Conservation (phyloP, 2,888 invertebrate genomes). For the Blomia tropicalis region DNA sequence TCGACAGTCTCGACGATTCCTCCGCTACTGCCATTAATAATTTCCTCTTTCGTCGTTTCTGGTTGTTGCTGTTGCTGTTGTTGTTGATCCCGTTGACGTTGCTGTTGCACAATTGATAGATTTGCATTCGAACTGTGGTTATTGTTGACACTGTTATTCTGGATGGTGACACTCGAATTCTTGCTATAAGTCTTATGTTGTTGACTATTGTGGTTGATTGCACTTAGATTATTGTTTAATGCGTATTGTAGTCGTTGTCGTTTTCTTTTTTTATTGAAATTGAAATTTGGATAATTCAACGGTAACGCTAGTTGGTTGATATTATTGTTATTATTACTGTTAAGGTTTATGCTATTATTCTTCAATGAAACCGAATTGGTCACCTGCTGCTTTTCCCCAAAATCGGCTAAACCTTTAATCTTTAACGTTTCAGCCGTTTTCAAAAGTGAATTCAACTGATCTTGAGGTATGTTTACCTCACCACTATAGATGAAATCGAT, state of each 20-base stretch:
- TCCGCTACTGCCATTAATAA: background rate
- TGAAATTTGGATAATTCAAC: background rate
- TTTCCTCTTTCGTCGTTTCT: background rate
- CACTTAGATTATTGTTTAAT: background rate
- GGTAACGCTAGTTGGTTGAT: too few relatives aligned
- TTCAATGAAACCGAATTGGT: background rate
- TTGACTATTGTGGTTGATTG: background rate
- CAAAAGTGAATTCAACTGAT: constrained; percentile 67
- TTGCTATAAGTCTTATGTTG: background rate
- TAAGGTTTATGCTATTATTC: background rate
- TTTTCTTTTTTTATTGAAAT: constrained; percentile 2
- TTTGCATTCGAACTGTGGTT: too few relatives aligned
- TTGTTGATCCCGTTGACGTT: too few relatives aligned
- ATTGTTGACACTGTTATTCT: background rate
- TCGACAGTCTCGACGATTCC: background rate
- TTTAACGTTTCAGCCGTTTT: constrained; percentile 79
- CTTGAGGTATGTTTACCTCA: constrained; percentile 84
- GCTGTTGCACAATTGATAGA: background rate
- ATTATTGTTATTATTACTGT: too few relatives aligned
- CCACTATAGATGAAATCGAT: constrained; percentile 92
- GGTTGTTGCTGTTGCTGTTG: background rate
- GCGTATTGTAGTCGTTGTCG: background rate
- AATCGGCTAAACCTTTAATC: constrained; percentile 59
- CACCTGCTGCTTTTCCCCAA: constrained; percentile 46
- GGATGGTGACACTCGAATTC: background rate